Evolutionary conservation across 2,113 vertebrate genomes (phyloP).

Genomic region (Notiomystis cincta): DNA sequence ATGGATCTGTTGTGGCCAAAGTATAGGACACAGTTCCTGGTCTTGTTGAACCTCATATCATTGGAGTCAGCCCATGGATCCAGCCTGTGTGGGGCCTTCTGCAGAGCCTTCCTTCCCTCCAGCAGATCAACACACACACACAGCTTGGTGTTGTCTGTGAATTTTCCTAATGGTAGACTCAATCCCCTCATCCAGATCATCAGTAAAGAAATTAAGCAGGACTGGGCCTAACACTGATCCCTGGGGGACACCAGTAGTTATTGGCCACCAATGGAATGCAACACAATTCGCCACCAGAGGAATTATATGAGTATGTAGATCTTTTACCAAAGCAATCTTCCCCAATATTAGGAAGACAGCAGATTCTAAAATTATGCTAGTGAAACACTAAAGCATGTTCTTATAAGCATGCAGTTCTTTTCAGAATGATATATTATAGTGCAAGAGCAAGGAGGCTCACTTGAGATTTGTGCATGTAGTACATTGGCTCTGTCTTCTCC

Average conservation of each 20-base stretch:
- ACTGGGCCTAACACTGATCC: neutral
- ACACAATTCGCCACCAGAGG: neutral
- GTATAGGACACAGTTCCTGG: neutral
- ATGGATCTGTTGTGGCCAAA: neutral
- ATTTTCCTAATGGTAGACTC: neutral
- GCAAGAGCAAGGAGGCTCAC: neutral
- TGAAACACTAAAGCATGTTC: neutral
- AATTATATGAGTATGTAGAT: neutral
- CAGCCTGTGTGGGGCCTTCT: neutral
- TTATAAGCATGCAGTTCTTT: neutral
- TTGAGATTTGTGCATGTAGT: neutral
- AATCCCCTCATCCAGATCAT: neutral
- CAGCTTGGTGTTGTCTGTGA: fast-evolving
- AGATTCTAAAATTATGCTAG: neutral
- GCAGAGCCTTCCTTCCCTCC: neutral
- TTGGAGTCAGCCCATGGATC: neutral
- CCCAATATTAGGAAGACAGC: neutral
- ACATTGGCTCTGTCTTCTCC: neutral
- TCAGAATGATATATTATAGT: neutral
- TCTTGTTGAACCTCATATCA: neutral
- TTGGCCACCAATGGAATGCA: neutral
- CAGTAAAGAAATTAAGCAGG: neutral
- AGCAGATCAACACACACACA: neutral
- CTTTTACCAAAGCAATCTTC: neutral
- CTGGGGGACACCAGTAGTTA: neutral